Evolutionary conservation across 1,140 invertebrate species (phyloP), one percentile per base, ranked within the genome.

Genomic region (Drosophila burlai): DNA sequence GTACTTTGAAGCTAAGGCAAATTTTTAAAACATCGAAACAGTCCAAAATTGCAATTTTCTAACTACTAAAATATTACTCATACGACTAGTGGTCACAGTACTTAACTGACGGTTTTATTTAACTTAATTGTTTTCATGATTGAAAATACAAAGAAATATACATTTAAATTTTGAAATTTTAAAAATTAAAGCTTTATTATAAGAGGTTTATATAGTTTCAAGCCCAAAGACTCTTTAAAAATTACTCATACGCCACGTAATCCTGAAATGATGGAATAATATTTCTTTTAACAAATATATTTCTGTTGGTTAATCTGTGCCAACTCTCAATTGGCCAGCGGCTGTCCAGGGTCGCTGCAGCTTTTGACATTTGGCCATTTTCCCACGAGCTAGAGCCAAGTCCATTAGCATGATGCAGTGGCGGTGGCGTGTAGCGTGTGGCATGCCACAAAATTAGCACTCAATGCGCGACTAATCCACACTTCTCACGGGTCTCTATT

Each of bases 361-460:
- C 52, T 64, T 73, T 52, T 86, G 83, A 76, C 83, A 87, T 84
- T 84, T 84, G 34, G 34, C 31, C 49, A 82, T 75, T 75, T 85
- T 86, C 83, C 54, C 83, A 86, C 83, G 71, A 47, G 54, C 54
- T 26, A 40, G 36, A 57, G 63, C 43, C 66, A 21, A 18, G 74
- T 72, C 63, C 57, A 81, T 81, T 81, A 72, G 66, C 79, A 81
- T 80, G 36, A 55, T 55, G 60, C 50, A 43, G 16, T 36, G 52
- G 34, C 26, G 49, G 49, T 55, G 43, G 26, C 18, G 50, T 84
- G 46, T 55, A 40, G 26, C 18, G 50, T 84, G 82, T 76, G 76
- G 81, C 81, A 84, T 80, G 81, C 65, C 80, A 69, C 64, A 50
- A 82, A 67, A 82, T 77, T 78, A 68, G 72, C 71, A 77, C 64